These are phyloP conservation scores for Acrobasis suavella DNA, from an alignment of 2,888 invertebrate genomes.

Conservation along the genomic window DNA sequence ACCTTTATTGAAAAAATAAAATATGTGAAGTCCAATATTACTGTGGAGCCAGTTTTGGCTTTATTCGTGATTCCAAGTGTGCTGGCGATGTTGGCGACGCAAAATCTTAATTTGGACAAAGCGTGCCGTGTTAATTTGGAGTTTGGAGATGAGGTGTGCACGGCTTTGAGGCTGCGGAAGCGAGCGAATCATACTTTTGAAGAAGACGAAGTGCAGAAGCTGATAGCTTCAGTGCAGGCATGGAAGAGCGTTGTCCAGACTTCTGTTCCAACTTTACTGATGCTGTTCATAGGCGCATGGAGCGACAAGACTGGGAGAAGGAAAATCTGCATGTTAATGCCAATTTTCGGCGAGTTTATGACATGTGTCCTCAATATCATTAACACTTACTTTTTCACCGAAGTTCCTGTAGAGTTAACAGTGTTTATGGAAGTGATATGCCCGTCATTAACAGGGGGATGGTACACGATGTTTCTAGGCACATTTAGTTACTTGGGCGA, in stretches of 20 bases:
- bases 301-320: slow-evolving; percentile 82
- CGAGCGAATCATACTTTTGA: slow-evolving; percentile 85
- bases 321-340: slow-evolving; percentile 83
- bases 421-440: slow-evolving; percentile 79
- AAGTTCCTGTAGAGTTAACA: slow-evolving; percentile 78
- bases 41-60: slow-evolving; percentile 85
- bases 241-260: slow-evolving; percentile 82
- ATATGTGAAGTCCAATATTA: slow-evolving; percentile 80
- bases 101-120: slow-evolving; percentile 92
- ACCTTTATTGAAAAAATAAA: slow-evolving; percentile 70
- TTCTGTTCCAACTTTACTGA: slow-evolving; percentile 75
- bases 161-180: slow-evolving; percentile 86
- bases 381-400: slow-evolving; percentile 80
- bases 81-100: slow-evolving; percentile 88
- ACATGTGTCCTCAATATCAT: slow-evolving; percentile 75
- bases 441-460: slow-evolving; percentile 78
- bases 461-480: slow-evolving; percentile 82
- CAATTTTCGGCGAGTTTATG: slow-evolving; percentile 80
- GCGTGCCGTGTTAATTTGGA: slow-evolving; percentile 91
- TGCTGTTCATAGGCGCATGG: slow-evolving; percentile 85
- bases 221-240: slow-evolving; percentile 79
- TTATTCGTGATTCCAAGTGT: slow-evolving; percentile 86
- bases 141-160: slow-evolving; percentile 87
- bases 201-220: slow-evolving; percentile 84
- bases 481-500: slow-evolving; percentile 84